A percentile compares a stretch with the other conserved stretches of the same genome.
phyloP scores from a whole-genome alignment of 2,113 vertebrate species.

The Carassius auratus region DNA sequence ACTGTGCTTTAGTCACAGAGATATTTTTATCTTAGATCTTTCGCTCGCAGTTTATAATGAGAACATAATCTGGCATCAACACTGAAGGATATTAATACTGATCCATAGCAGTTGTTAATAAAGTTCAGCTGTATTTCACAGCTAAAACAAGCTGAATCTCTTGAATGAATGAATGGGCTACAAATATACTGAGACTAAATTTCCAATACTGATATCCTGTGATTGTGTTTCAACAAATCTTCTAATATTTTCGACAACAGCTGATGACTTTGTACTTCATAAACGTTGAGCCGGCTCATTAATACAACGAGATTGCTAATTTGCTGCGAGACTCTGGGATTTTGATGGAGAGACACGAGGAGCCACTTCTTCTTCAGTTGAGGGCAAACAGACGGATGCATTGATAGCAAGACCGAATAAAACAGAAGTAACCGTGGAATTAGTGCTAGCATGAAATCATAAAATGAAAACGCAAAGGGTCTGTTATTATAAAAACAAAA shows the following conservation, averaged over 20 bases:
- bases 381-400: not conserved
- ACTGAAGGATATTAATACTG: slow-evolving; percentile 4
- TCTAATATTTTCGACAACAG: not conserved
- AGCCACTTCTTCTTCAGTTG: not conserved
- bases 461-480: too few species aligned
- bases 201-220: not conserved
- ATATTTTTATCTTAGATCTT: not conserved
- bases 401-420: not conserved
- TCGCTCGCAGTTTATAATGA: not conserved
- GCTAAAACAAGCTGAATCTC: slow-evolving; percentile 6
- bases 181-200: not conserved
- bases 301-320: too few species aligned
- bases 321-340: slow-evolving; percentile 18
- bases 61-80: slow-evolving; percentile 5
- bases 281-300: slow-evolving; percentile 11
- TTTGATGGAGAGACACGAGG: not conserved
- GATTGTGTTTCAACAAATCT: too few species aligned
- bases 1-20: not conserved
- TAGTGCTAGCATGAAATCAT: too few species aligned
- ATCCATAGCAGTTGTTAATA: not conserved
- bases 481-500: too few species aligned
- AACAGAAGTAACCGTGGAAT: too few species aligned
- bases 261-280: slow-evolving; percentile 11
- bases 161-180: not conserved
- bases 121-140: not conserved